Base-by-base conservation (phyloP, 2,113 vertebrate genomes). In the Polypterus senegalus region DNA sequence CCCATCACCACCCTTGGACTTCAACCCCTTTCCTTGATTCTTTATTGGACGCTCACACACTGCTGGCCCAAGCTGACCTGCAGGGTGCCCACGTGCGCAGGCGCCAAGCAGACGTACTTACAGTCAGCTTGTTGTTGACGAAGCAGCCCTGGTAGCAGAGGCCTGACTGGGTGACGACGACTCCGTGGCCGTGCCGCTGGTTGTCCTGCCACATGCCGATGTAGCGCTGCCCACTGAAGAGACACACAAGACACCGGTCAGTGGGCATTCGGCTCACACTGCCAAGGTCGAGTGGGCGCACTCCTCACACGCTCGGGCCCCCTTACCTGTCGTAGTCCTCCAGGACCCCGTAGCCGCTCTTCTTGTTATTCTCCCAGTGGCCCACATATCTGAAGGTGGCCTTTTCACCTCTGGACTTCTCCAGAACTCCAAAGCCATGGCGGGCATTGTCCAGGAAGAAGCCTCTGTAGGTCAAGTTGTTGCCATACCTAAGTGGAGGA, bases 131-230 rank as follows among this genome's bases (percentile, higher is more conserved):
- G 53, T 81, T 79, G 0, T 43, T 51, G 1, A 80, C 74, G 73
- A 88, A 89, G 0, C 49, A 81, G 43, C 83, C 74, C 61, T 84
- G 82, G 55, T 81, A 89, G 69, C 86, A 87, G 58, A 74, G 4
- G 0, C 84, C 86, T 0, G 83, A 79, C 69, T 89, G 83, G 3
- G 81, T 82, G 44, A 89, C 75, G 58, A 88, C 71, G 4, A 89
- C 62, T 2, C 85, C 87, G 0, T 61, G 69, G 0, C 87, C 87
- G 0, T 88, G 83, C 2, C 67, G 77, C 61, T 68, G 82, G 54
- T 83, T 78, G 0, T 83, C 77, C 1, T 65, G 61, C 87, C 87
- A 89, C 59, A 77, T 81, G 57, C 87, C 87, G 0, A 88, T 81
- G 64, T 86, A 86, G 11, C 79, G 66, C 62, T 88, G 83, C 0